Evolutionary conservation across 2,113 vertebrate genomes (phyloP).

Genomic region (Oreochromis tanganicae): DNA sequence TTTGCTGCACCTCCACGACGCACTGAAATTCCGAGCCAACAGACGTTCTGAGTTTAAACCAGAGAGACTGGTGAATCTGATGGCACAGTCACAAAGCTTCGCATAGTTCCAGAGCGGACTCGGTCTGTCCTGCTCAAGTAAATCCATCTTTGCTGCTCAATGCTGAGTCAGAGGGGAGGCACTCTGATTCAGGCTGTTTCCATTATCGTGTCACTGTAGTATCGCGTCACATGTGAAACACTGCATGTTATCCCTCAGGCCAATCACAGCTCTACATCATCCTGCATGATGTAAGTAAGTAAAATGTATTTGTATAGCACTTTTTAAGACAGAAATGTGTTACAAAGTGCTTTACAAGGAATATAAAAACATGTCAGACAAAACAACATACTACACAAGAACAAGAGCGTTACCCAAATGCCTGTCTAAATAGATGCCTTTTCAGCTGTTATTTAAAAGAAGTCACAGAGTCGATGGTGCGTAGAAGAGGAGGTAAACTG

Average conservation of each 20-base stretch:
- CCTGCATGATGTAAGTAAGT: not conserved
- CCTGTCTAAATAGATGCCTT: not conserved
- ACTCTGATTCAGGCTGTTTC: not conserved
- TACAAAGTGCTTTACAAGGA: not conserved
- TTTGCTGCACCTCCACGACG: not conserved
- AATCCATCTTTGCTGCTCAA: not conserved
- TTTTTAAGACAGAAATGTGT: not conserved
- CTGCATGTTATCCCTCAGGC: not conserved
- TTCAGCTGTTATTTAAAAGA: not conserved
- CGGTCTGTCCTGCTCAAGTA: not conserved
- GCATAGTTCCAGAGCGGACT: not conserved
- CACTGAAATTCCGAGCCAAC: not conserved
- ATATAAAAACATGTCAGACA: not conserved
- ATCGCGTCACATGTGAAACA: not conserved
- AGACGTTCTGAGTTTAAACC: not conserved
- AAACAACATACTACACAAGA: not conserved
- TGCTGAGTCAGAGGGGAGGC: not conserved
- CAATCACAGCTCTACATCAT: not conserved
- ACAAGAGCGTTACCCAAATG: not conserved
- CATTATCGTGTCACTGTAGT: not conserved
- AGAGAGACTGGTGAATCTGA: not conserved
- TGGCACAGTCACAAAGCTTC: not conserved
- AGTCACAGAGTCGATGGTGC: not conserved
- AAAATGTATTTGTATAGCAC: not conserved
- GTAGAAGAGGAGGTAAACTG: fast-evolving